Evolutionary conservation across 2,888 invertebrate genomes (phyloP), one percentile per base, ranked within the genome.

Genomic region (Lochmaea capreae): DNA sequence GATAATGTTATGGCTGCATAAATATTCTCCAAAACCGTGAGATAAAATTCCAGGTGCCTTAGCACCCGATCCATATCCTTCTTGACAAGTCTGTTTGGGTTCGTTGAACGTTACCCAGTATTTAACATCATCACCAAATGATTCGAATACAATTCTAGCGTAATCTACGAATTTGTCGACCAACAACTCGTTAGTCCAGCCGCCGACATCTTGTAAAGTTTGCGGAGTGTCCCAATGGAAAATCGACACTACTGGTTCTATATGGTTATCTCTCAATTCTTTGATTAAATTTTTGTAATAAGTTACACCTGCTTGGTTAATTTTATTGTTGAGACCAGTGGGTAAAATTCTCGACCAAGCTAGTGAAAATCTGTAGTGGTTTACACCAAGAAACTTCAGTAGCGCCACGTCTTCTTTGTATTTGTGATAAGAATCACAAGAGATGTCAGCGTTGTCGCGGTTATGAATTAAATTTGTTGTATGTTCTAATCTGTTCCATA

Each of bases 331-430:
- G 71, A 90, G 88, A 16, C 93, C 95, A 16, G 89, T 90, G 0
- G 95, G 94, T 77, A 95, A 86, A 61, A 96, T 89, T 66, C 95
- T 88, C 0, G 93, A 87, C 95, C 95, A 96, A 0, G 94, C 91
- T 80, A 94, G 88, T 0, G 93, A 93, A 85, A 94, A 94, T 52
- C 93, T 89, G 84, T 93, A 93, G 73, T 91, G 89, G 78, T 91
- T 87, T 0, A 92, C 92, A 26, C 92, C 91, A 2, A 93, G 85
- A 75, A 91, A 89, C 71, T 88, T 89, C 4, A 92, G 86, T 89
- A 92, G 89, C 85, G 90, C 88, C 0, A 90, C 90, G 82, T 93
- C 92, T 65, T 71, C 71, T 81, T 90, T 88, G 83, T 91, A 92
- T 73, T 90, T 89, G 82, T 92, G 90, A 82, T 93, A 93, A 18